Base-by-base conservation (phyloP, 64 coral and sea anemone species). In the Dendrophyllia cribrosa region DNA sequence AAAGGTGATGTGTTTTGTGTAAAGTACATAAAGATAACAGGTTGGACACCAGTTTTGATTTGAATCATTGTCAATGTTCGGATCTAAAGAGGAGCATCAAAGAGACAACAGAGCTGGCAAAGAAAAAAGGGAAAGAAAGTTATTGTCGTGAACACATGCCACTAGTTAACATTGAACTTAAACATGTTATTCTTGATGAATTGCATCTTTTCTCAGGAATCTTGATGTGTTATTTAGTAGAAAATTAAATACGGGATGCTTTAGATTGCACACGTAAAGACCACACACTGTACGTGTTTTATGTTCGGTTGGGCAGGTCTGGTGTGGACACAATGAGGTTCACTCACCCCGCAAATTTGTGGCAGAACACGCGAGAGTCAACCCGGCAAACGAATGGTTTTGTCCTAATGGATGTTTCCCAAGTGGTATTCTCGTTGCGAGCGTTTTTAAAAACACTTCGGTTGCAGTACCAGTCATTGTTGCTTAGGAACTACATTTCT, bases 181-280 rank as follows among this genome's bases (percentile, higher is more conserved):
- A 96, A 59, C 90, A 96, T 60, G 81, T 96, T 63, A 89, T 96
- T 14, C 58, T 89, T 53, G 95, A 96, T 93, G 95, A 89, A 93
- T 25, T 94, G 13, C 93, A 94, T 66, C 65, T 90, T 51, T 16
- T 69, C 70, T 94, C 43, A 74, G 79, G 76, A 58, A 93, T 22
- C 81, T 78, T 55, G 95, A 96, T 83, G 67, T 89, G 43, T 59
- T 93, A n/a, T n/a, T n/a, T n/a, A 34, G 59, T 89, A 23, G 74
- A 88, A 85, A 96, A 96, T 79, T 45, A 89, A 56, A 73, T 96
- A 1, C 64, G 85, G 44, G 77, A 92, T n/a, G 83, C 68, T n/a
- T 60, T 88, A 47, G 72, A 89, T 62, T 84, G 87, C 9, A 64
- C 68, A 9, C 43, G 53, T 46, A 78, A 20, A 9, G 19, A 51